phyloP scores from a whole-genome alignment of 2,797 vertebrate genomes.

The Parauchenoglanis ngamensis region DNA sequence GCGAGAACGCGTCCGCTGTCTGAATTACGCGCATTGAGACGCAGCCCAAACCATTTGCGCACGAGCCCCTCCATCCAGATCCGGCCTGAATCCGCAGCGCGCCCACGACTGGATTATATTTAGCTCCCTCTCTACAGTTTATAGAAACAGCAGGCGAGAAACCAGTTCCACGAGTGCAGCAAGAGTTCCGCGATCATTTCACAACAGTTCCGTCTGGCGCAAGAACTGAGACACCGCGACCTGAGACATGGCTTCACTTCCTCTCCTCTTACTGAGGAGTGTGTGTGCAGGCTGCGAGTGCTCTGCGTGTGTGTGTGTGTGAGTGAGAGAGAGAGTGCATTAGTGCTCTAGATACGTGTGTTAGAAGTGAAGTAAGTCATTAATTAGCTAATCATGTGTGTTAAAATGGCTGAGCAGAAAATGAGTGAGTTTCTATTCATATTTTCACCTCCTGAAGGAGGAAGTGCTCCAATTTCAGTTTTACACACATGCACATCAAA shows the following conservation, averaged over 20 bases:
- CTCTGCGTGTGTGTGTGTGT: neutral
- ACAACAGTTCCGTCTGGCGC: neutral
- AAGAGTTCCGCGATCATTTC: neutral
- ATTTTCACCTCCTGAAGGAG: neutral
- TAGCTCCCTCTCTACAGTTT: neutral
- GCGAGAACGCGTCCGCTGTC: neutral
- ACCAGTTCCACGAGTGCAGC: neutral
- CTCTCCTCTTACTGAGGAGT: neutral
- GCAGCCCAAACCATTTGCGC: neutral
- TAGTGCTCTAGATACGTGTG: neutral
- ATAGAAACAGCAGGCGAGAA: neutral
- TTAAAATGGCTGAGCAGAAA: neutral
- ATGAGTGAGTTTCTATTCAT: neutral
- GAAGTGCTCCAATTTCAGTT: neutral
- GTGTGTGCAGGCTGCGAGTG: neutral
- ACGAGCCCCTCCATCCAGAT: neutral
- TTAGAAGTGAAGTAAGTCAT: neutral
- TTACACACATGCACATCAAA: no score
- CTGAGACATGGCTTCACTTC: neutral
- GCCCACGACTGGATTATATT: neutral
- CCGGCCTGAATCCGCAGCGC: slow-evolving; percentile 1
- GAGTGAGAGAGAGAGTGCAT: neutral
- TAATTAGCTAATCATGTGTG: neutral
- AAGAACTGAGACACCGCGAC: neutral
- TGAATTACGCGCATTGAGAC: neutral